Base-by-base conservation (phyloP, 1,140 invertebrate species). In the Anastrepha obliqua region DNA sequence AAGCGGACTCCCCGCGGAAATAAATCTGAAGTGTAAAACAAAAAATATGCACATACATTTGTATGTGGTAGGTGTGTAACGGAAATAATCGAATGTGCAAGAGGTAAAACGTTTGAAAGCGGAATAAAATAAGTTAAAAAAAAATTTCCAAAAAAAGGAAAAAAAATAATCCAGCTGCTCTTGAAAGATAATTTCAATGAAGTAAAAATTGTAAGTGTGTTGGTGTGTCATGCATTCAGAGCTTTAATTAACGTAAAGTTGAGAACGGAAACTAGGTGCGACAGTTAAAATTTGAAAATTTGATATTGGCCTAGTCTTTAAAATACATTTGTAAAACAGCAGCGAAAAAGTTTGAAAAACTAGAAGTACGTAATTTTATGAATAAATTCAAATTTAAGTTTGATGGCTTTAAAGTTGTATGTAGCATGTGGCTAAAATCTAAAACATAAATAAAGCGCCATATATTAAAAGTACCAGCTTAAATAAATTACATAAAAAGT, bases 231-330 rank as follows among this genome's bases (percentile, higher is more conserved):
- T 47, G 29, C 44, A n/a, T 13, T 47, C 8, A 74, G 15, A 44
- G 70, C 70, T 74, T 47, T 74, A 74, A 74, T 15, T 74, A 42
- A 3, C 17, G 13, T 44, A n/a, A n/a, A n/a, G 47, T 15, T n/a
- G 44, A 17, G 2, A 44, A n/a, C 44, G 70, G 42, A 47, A 74
- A 74, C 6, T 3, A 74, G 13, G 42, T 74, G 70, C n/a, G 39
- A 51, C 70, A 47, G 70, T 74, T 74, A 29, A 51, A 51, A 74
- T 74, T 74, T 47, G 70, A 74, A 74, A 74, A 17, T 47, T 44
- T 39, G 13, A 11, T 55, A 8, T 11, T 55, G 51, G 29, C 29
- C 29, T 29, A 29, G 29, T 29, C 29, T 29, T 29, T 29, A 29
- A 29, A 29, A 29, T 29, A 29, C 29, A 29, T 29, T 29, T 29